These are phyloP conservation scores for Mastomys natalensis DNA, from an alignment of 2,113 vertebrate species.

Conservation along the genomic window DNA sequence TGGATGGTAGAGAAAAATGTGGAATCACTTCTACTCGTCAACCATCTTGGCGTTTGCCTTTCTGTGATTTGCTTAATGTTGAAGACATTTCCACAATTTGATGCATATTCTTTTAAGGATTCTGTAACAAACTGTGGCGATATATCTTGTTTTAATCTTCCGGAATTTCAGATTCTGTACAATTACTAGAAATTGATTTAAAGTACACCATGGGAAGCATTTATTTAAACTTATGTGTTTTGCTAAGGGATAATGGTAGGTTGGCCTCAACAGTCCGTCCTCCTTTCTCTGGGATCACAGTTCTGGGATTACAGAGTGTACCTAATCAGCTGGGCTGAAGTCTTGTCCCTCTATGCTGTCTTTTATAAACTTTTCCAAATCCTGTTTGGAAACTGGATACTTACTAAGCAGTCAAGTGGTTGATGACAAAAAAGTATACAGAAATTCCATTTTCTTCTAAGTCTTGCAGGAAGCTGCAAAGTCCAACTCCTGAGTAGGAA, in stretches of 20 bases:
- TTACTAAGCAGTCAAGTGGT: background rate
- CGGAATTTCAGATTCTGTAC: background rate
- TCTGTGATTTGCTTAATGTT: constrained; percentile 34
- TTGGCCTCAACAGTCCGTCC: background rate
- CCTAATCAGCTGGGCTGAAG: background rate
- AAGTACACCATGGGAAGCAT: background rate
- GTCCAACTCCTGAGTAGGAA: background rate
- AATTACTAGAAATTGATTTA: background rate
- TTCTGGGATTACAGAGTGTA: background rate
- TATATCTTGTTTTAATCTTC: background rate
- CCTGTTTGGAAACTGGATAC: background rate
- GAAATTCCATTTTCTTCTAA: background rate
- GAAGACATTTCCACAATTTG: background rate
- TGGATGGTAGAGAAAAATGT: background rate
- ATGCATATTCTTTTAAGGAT: background rate
- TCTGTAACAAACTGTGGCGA: background rate
- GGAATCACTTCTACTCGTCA: background rate
- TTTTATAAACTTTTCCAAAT: constrained; percentile 22
- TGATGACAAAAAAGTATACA: background rate
- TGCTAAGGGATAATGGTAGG: background rate
- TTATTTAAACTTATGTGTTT: background rate
- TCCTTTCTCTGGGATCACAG: background rate
- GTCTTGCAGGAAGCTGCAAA: background rate
- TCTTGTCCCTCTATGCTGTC: background rate
- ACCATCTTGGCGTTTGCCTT: background rate